phyloP scores from a whole-genome alignment of 2,797 vertebrate genomes.

The Amblyraja radiata region DNA sequence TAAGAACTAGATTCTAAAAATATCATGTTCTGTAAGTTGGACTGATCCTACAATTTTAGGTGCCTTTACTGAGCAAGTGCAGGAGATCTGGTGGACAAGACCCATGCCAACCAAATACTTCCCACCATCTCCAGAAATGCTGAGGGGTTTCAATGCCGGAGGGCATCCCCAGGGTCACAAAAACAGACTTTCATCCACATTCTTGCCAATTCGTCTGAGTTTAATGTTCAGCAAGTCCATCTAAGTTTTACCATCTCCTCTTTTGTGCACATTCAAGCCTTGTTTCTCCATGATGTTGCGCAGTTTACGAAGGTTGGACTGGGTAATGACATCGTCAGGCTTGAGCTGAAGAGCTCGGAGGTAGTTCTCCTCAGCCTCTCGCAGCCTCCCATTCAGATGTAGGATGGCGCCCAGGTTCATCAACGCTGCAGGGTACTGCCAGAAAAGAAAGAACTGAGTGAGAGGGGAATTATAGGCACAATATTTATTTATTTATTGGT shows the following conservation, averaged over 20 bases:
- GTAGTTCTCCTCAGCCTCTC: slow-evolving; percentile 91
- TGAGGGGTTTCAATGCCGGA: background rate
- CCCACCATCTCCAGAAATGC: background rate
- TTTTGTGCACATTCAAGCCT: slow-evolving; percentile 70
- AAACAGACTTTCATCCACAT: background rate
- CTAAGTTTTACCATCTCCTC: slow-evolving; percentile 19
- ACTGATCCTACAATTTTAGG: background rate
- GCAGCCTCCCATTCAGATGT: slow-evolving; percentile 90
- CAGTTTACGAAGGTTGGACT: slow-evolving; percentile 93
- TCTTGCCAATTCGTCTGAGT: background rate
- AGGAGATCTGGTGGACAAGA: background rate
- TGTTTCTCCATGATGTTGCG: slow-evolving; percentile 99
- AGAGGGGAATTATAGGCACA: background rate
- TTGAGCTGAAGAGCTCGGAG: slow-evolving; percentile 89
- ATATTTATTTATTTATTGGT: background rate
- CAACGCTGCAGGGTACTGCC: slow-evolving; percentile 88
- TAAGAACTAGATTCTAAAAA: background rate
- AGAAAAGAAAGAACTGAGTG: slow-evolving; percentile 39
- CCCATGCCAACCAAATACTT: background rate
- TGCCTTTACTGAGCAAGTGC: background rate
- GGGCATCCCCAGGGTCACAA: background rate
- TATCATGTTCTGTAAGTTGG: background rate
- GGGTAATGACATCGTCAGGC: slow-evolving; percentile 91
- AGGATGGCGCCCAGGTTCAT: slow-evolving; percentile 98
- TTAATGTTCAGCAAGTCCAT: background rate